Evolutionary conservation across 2,113 vertebrate species (phyloP), one percentile per base, ranked within the genome.

Genomic region (Colinus virginianus): DNA sequence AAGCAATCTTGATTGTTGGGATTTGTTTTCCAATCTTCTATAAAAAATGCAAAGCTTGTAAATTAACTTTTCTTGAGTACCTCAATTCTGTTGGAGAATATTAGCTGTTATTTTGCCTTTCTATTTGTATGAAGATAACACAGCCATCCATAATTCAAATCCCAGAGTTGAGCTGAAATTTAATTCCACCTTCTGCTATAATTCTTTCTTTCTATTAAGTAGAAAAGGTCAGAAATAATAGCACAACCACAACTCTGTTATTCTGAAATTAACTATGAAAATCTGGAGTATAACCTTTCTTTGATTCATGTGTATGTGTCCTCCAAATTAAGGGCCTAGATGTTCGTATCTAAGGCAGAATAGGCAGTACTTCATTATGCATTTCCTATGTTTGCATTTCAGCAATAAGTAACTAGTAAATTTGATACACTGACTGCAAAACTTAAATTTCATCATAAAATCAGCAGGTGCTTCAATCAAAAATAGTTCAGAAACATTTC

Each of bases 311-410:
- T 59, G 9, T 75, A 15, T 49, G 58, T 28, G 30, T 45, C 43
- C 59, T 83, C 76, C 71, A 93, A 91, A 91, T 80, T 71, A 76
- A 90, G 19, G 32, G 17, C 51, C 90, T 68, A 64, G 70, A 74
- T 78, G n/a, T 78, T 91, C 56, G 83, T 68, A 88, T 91, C 85
- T 86, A 94, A 88, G 71, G 58, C 55, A 78, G 79, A 94, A 90
- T 95, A 93, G 70, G 43, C 76, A 83, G 17, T 26, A 36, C 9
- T 77, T 87, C 71, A 58, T 76, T 64, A 70, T 43, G 22, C 9
- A 59, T 82, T 96, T 87, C 79, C 85, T n/a, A 70, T 67, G 45
- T 49, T 34, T 34, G 56, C 74, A 13, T 78, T 80, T 85, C 15
- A 63, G 64, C 55, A 86, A 48, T 63, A 10, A 18, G 17, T 40